A percentile compares a stretch with the other conserved stretches of the same genome.
Evolutionary conservation across 2,888 invertebrate genomes (phyloP).

Genomic region (Melangyna quadrimaculata): DNA sequence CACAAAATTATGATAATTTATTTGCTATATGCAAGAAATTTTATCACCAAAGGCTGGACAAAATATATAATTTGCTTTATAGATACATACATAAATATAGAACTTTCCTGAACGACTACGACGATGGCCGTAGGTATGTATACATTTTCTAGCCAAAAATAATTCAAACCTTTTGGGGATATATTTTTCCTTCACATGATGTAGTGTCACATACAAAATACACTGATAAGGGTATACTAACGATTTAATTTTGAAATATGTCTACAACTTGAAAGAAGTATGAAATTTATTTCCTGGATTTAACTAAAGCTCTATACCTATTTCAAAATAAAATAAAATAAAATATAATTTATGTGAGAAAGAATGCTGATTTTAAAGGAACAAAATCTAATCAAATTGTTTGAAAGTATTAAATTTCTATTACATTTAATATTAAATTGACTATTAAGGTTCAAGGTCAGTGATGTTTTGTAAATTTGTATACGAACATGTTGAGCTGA

Average conservation of each 20-base stretch:
- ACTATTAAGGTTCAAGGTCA: not conserved
- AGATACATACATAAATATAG: not conserved
- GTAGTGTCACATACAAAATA: not conserved
- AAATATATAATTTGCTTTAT: not conserved
- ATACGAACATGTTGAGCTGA: not conserved
- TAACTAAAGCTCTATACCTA: not conserved
- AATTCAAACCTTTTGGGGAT: constrained; percentile 1
- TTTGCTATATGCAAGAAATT: not conserved
- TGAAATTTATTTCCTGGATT: not conserved
- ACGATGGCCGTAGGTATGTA: not conserved
- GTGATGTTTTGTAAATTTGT: not conserved
- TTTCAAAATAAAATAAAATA: not conserved
- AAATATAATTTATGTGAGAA: not conserved
- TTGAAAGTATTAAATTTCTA: not conserved
- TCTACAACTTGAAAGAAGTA: not conserved
- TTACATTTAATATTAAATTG: not conserved
- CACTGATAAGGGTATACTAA: constrained; percentile 4
- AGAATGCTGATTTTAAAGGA: not conserved
- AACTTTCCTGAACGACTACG: not conserved
- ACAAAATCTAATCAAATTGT: not conserved
- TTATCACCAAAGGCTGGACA: not conserved
- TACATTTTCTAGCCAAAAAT: not conserved
- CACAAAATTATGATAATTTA: not conserved
- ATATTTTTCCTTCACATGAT: not conserved
- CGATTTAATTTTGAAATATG: constrained; percentile 10